These are phyloP conservation scores for Artemia franciscana DNA, from an alignment of 1,140 invertebrate species.

Conservation along the genomic window DNA sequence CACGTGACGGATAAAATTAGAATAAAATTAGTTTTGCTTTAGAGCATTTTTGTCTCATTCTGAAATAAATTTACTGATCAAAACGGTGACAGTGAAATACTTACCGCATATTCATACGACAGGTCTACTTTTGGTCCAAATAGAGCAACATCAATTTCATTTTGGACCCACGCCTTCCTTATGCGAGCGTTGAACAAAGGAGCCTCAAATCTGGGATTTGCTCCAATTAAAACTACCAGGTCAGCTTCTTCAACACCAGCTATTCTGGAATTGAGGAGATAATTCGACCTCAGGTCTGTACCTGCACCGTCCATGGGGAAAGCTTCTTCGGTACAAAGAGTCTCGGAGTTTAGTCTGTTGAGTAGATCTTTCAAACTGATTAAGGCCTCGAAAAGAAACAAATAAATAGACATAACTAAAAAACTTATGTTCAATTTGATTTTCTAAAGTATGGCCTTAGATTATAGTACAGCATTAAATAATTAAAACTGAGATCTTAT, in stretches of 20 bases:
- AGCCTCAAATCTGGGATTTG: slow-evolving; percentile 94
- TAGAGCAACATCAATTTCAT: slow-evolving; percentile 47
- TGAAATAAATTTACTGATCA: no score
- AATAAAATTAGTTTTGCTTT: no score
- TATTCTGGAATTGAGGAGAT: slow-evolving; percentile 73
- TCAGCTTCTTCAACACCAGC: slow-evolving; percentile 77
- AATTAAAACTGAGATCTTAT: slow-evolving; percentile 2
- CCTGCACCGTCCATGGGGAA: slow-evolving; percentile 64
- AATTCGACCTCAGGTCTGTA: slow-evolving; percentile 69
- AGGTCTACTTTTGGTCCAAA: slow-evolving; percentile 81
- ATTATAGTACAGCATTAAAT: neutral
- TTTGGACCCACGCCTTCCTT: slow-evolving; percentile 71
- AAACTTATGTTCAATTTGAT: slow-evolving; percentile 1
- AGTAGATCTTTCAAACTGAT: slow-evolving; percentile 83
- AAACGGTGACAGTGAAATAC: no score
- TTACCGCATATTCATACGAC: slow-evolving; percentile 71
- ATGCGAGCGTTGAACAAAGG: slow-evolving; percentile 85
- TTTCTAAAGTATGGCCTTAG: neutral
- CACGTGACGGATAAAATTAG: no score
- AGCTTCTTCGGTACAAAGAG: slow-evolving; percentile 63
- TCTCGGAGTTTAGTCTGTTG: slow-evolving; percentile 65
- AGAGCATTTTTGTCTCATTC: no score
- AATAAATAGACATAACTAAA: neutral
- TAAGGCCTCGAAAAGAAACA: slow-evolving; percentile 30
- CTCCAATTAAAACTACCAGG: slow-evolving; percentile 74